phyloP scores from a whole-genome alignment of 2,797 vertebrate genomes.

The Epinephelus awoara region DNA sequence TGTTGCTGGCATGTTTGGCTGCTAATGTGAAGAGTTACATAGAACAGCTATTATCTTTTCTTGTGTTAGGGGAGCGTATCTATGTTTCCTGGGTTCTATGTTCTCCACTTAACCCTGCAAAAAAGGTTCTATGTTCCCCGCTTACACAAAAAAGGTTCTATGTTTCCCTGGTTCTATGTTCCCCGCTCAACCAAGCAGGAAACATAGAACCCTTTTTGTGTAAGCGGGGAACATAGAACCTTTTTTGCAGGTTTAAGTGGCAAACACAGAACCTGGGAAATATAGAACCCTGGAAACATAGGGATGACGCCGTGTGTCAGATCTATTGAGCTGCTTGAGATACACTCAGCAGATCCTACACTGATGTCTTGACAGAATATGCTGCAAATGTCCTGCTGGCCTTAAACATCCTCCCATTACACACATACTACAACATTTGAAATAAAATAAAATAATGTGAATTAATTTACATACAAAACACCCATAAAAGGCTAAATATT shows the following conservation, averaged over 20 bases:
- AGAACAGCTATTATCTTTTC: background rate
- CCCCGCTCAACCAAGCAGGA: too few relatives aligned
- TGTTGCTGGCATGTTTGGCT: background rate
- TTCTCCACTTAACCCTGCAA: too few relatives aligned
- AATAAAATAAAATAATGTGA: background rate
- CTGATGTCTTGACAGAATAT: conserved; percentile 16
- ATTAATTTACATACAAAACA: conserved; percentile 21
- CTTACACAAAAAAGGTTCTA: too few relatives aligned
- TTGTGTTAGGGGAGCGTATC: background rate
- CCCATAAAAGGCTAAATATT: background rate
- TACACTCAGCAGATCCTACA: conserved; percentile 16
- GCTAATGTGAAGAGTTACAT: background rate
- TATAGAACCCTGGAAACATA: too few relatives aligned
- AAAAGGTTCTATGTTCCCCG: too few relatives aligned
- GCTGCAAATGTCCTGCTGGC: conserved; percentile 6
- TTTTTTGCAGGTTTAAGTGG: too few relatives aligned
- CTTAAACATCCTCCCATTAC: conserved; percentile 2
- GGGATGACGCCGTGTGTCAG: conserved; percentile 10
- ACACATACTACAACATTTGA: conserved; percentile 6
- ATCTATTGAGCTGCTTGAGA: conserved; percentile 20
- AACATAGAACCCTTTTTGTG: too few relatives aligned
- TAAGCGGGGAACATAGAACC: too few relatives aligned
- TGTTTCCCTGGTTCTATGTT: too few relatives aligned
- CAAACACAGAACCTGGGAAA: too few relatives aligned
- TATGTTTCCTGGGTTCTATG: too few relatives aligned